These are phyloP conservation scores for Decapterus maruadsi DNA, from an alignment of 2,797 vertebrate genomes.

Conservation along the genomic window DNA sequence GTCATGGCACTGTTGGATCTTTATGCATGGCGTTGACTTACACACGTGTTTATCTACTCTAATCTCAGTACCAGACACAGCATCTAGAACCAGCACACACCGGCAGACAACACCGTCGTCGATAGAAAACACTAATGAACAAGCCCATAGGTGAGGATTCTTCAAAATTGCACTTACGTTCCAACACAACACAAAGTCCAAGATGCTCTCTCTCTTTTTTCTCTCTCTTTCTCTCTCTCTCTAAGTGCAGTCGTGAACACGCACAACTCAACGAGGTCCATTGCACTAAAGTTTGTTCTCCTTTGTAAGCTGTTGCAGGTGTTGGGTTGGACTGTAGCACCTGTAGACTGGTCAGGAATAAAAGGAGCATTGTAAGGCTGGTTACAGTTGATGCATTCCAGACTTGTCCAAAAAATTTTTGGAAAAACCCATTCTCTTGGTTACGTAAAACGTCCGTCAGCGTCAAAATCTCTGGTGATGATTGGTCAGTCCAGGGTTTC, in stretches of 20 bases:
- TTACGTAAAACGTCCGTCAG: neutral
- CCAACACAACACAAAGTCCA: constrained; percentile 1
- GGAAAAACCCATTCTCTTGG: constrained; percentile 16
- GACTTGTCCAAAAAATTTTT: constrained; percentile 10
- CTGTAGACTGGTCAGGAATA: constrained; percentile 39
- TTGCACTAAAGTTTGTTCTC: neutral
- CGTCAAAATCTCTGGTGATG: neutral
- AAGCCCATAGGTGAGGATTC: constrained; percentile 18
- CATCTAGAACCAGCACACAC: constrained; percentile 40
- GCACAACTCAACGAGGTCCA: constrained; percentile 43
- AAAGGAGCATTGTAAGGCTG: constrained; percentile 33
- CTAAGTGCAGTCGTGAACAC: constrained; percentile 57
- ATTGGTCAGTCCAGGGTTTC: neutral
- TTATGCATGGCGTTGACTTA: constrained; percentile 37
- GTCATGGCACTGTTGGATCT: constrained; percentile 53
- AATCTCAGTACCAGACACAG: constrained; percentile 33
- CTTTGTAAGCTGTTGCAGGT: constrained; percentile 27
- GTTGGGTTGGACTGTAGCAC: constrained; percentile 75
- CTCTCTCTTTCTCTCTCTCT: constrained; percentile 7
- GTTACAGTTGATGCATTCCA: constrained; percentile 17
- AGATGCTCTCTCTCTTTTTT: constrained; percentile 45
- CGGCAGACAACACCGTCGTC: constrained; percentile 39
- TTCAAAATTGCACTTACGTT: constrained; percentile 67
- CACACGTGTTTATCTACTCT: constrained; percentile 13
- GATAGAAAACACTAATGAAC: constrained; percentile 57